Evolutionary conservation across 2,888 invertebrate species (phyloP).

Genomic region (Neria commutata): DNA sequence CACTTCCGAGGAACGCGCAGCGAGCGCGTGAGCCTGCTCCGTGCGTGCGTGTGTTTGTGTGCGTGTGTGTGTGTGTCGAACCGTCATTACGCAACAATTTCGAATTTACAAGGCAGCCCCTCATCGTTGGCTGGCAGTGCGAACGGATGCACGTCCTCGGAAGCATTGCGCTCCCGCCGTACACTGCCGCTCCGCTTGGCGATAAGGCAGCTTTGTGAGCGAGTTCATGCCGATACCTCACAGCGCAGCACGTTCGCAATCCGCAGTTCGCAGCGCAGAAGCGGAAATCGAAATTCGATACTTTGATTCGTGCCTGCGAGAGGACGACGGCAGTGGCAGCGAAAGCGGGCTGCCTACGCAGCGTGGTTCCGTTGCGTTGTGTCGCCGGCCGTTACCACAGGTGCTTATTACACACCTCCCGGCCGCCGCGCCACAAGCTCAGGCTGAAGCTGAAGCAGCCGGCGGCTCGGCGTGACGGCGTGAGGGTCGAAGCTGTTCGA

Average conservation of each 20-base stretch:
- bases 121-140: not conserved
- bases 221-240: constrained; percentile 20
- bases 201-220: not conserved
- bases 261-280: constrained; percentile 30
- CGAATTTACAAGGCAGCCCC: not conserved
- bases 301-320: constrained; percentile 59
- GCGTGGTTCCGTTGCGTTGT: constrained; percentile 7
- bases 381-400: constrained; percentile 6
- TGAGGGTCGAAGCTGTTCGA: no score
- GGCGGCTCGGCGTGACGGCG: no score
- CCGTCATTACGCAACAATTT: constrained; percentile 19
- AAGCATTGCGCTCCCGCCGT: not conserved
- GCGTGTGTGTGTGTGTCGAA: constrained; percentile 1
- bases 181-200: not conserved
- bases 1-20: no score
- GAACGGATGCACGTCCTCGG: not conserved
- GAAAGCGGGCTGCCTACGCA: constrained; percentile 2
- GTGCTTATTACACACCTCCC: constrained; percentile 8
- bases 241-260: constrained; percentile 25
- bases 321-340: not conserved
- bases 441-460: no score
- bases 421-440: no score
- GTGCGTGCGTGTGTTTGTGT: constrained; percentile 29
- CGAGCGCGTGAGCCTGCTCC: no score
- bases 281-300: constrained; percentile 62